phyloP scores from a whole-genome alignment of 2,113 vertebrate genomes.

The Chrysemys picta region DNA sequence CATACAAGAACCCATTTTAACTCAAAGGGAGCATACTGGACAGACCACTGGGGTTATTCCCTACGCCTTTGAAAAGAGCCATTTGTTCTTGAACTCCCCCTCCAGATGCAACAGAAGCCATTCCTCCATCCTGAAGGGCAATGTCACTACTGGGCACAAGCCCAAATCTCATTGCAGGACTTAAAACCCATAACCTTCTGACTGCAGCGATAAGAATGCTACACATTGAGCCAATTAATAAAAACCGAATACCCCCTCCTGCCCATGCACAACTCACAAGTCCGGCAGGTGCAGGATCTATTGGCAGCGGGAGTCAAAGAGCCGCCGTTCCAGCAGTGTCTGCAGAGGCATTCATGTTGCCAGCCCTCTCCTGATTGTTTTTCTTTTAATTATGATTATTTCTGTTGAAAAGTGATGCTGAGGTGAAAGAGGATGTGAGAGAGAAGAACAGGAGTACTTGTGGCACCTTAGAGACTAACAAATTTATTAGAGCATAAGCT shows the following conservation, averaged over 20 bases:
- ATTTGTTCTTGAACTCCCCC: slow-evolving; percentile 1
- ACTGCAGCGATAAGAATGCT: slow-evolving; percentile 31
- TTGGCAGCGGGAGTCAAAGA: not conserved
- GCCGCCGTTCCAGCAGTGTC: not conserved
- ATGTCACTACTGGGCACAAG: not conserved
- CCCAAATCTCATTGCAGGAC: not conserved
- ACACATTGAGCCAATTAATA: slow-evolving; percentile 12
- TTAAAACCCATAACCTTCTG: not conserved
- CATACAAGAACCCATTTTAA: not conserved
- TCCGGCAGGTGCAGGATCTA: not conserved
- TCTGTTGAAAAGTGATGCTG: slow-evolving; percentile 21
- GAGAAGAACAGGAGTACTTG: no score
- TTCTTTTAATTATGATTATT: slow-evolving; percentile 11
- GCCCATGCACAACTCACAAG: accelerated
- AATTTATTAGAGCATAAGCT: no score
- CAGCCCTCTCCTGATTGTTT: not conserved
- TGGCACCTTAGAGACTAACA: no score
- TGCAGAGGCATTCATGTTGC: not conserved
- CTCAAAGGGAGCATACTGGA: not conserved
- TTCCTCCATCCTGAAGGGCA: not conserved
- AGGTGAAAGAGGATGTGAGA: not conserved
- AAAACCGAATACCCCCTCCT: slow-evolving; percentile 10
- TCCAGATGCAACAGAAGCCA: not conserved
- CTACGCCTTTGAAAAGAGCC: not conserved
- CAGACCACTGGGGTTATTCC: not conserved